Conservation (phyloP, 2,113 vertebrate genomes). For the Argyrosomus japonicus region DNA sequence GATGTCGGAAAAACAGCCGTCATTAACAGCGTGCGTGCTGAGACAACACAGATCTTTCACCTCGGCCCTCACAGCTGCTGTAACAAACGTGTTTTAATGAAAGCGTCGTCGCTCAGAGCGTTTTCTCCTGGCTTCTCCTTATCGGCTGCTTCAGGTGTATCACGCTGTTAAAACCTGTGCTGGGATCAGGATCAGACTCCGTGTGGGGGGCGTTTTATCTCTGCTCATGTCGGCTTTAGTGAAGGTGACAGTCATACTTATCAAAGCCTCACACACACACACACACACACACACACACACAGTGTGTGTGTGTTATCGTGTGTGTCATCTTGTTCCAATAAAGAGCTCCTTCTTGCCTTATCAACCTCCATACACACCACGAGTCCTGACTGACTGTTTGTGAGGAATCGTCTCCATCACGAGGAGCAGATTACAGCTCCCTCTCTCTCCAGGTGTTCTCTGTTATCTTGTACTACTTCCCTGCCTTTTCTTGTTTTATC, state of each 20-base stretch:
- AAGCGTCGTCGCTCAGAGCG: background rate
- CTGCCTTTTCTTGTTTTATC: conserved; percentile 36
- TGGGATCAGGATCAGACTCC: background rate
- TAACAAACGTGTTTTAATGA: background rate
- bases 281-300: too few species aligned
- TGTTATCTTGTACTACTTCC: conserved; percentile 27
- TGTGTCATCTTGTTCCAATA: conserved; percentile 59
- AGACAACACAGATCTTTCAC: conserved; percentile 1
- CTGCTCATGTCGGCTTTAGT: conserved; percentile 22
- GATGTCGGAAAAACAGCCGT: background rate
- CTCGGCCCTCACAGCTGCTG: background rate
- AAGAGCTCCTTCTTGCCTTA: conserved; percentile 41
- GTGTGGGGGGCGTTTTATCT: conserved; percentile 1
- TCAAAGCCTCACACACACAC: conserved; percentile 30
- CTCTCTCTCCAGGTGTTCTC: conserved; percentile 41
- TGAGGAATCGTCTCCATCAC: background rate
- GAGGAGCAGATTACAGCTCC: conserved; percentile 11
- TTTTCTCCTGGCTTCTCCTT: background rate
- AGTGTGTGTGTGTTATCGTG: conserved; percentile 30
- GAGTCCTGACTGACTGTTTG: background rate
- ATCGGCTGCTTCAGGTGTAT: background rate
- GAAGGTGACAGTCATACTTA: conserved; percentile 24
- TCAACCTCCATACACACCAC: conserved; percentile 6
- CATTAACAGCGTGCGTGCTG: conserved; percentile 1
- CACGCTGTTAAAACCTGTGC: background rate